Percentiles rank a stretch among this genome's conserved stretches.
Evolutionary conservation across 2,888 invertebrate species (phyloP).

Genomic region (Deilephila elpenor): DNA sequence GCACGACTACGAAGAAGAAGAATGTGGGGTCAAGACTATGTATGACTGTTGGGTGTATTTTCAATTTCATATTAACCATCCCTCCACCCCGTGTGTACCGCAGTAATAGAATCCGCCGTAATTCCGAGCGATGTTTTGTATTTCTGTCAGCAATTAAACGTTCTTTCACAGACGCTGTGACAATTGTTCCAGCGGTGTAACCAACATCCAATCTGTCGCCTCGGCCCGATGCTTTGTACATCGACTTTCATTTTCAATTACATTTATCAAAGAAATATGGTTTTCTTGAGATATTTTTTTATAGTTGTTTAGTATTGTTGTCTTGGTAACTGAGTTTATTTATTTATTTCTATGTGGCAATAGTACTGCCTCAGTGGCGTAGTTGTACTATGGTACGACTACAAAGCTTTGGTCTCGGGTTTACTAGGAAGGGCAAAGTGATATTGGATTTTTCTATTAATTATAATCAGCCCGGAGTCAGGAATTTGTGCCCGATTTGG

Average conservation of each 20-base stretch:
- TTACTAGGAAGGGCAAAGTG: no score
- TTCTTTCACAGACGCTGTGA: conserved; percentile 34
- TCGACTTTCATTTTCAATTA: conserved; percentile 4
- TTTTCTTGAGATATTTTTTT: background rate
- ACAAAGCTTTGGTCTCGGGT: no score
- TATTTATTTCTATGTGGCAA: background rate
- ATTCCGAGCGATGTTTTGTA: conserved; percentile 41
- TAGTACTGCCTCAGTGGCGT: background rate
- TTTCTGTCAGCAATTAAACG: conserved; percentile 46
- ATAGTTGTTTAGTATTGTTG: background rate
- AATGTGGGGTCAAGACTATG: no score
- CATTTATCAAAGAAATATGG: background rate
- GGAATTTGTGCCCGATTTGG: no score
- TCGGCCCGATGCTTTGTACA: background rate
- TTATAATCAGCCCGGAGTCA: no score
- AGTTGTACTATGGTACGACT: no score
- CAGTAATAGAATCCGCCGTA: conserved; percentile 40
- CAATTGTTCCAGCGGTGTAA: conserved; percentile 21
- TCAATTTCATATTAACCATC: background rate
- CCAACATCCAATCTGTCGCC: conserved; percentile 21
- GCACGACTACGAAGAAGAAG: no score
- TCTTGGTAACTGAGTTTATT: no score
- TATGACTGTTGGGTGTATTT: background rate
- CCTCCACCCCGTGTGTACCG: conserved; percentile 31
- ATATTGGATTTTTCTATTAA: no score